phyloP scores from a whole-genome alignment of 2,888 invertebrate species.

The Caenorhabditis becei region DNA sequence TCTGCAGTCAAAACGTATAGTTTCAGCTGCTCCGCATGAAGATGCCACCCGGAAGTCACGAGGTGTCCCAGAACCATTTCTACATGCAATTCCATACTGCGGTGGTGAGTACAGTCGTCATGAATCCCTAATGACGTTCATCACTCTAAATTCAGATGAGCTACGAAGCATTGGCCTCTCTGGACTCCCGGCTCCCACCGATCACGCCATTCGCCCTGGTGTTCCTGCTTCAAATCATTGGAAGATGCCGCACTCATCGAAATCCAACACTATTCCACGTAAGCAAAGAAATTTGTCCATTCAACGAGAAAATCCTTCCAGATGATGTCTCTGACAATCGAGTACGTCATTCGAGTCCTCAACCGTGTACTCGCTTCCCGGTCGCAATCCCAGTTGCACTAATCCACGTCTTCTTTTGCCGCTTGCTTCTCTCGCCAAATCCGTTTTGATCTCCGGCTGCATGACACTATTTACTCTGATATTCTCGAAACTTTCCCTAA shows the following conservation, averaged over 20 bases:
- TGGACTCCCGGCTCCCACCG: neutral
- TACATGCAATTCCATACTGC: constrained; percentile 9
- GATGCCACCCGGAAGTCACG: constrained; percentile 51
- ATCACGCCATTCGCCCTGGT: neutral
- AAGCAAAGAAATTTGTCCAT: too few relatives aligned
- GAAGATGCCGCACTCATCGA: neutral
- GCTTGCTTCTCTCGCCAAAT: too few relatives aligned
- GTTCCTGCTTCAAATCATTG: constrained; percentile 11
- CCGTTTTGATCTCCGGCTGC: too few relatives aligned
- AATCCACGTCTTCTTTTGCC: neutral
- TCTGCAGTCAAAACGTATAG: neutral
- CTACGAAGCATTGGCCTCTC: neutral
- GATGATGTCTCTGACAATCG: constrained; percentile 30
- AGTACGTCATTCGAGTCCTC: constrained; percentile 9
- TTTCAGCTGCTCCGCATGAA: constrained; percentile 25
- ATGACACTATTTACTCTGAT: too few relatives aligned
- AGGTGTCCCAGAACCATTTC: constrained; percentile 24
- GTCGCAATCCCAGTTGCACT: neutral
- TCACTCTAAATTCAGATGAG: constrained; percentile 10
- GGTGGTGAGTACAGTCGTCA: neutral
- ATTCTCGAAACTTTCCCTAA: too few relatives aligned
- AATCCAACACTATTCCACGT: constrained; percentile 36
- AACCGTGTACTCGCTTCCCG: neutral
- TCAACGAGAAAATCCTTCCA: constrained; percentile 8
- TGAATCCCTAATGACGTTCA: neutral